Evolutionary conservation across 2,113 vertebrate genomes (phyloP), one percentile per base, ranked within the genome.

Genomic region (Calyptommatus sinebrachiatus): DNA sequence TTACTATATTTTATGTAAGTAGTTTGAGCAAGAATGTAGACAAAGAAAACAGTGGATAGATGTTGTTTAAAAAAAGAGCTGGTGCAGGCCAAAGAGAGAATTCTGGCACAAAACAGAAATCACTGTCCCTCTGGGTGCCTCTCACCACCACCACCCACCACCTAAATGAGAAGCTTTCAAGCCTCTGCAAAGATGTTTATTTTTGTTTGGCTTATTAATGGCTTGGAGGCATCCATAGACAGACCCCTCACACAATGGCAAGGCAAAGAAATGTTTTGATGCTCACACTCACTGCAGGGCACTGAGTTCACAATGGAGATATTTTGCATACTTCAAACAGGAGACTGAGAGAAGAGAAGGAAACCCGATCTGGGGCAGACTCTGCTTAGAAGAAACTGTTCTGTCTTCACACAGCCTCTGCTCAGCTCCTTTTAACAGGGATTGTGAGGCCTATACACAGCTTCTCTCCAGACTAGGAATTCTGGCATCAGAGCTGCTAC

Each of bases 301-400:
- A 72, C 35, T 11, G 86, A 1, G 88, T 89, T 89, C 1, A 79
- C 85, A 86, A 91, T 67, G 60, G 0, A 16, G 93, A 94, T 94
- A 89, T 83, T 94, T 95, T 87, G 95, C 95, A 95, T 95, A 95
- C 94, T 94, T 95, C 91, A 94, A 94, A 91, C 84, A 91, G 92
- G 92, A 88, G 92, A 88, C 85, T 14, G 89, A 86, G 91, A 75
- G 88, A 76, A 93, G 28, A 18, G 65, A 93, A 93, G 88, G 94
- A 95, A 95, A 95, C 93, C 88, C 80, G 92, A 94, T 93, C 94
- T 91, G 2, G 14, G n/a, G 66, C 81, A 65, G 71, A 60, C 73
- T 83, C 46, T 0, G 61, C 75, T 78, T 84, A 6, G 29, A 2
- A 68, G 66, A 1, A 1, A 6, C 31, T 20, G 11, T 20, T 29